Percentiles rank a stretch among this genome's conserved stretches.
These are phyloP conservation scores for Philaethria dido DNA, from an alignment of 2,888 invertebrate genomes.

Conservation along the genomic window DNA sequence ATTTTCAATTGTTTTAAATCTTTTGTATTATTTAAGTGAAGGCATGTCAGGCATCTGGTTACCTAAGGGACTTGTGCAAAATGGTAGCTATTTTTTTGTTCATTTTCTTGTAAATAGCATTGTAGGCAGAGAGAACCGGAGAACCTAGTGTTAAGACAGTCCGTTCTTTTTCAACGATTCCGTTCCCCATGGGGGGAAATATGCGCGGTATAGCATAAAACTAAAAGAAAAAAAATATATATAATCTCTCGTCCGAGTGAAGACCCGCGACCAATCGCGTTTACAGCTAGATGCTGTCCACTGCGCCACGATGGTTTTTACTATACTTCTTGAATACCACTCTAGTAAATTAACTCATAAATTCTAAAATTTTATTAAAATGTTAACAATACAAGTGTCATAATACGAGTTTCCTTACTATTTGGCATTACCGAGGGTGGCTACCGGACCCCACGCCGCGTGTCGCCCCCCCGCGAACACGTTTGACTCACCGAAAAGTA, in stretches of 20 bases:
- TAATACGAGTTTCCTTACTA: background rate
- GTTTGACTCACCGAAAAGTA: conserved; percentile 28
- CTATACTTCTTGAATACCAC: too few species aligned
- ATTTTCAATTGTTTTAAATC: conserved; percentile 25
- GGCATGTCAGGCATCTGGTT: conserved; percentile 25
- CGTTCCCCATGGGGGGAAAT: too few species aligned
- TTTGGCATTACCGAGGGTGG: background rate
- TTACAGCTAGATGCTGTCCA: too few species aligned
- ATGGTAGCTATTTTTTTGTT: background rate
- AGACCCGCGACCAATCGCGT: too few species aligned
- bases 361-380: background rate
- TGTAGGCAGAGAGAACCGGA: background rate
- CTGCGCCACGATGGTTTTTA: too few species aligned
- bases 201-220: too few species aligned
- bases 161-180: too few species aligned
- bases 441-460: conserved; percentile 26
- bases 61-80: conserved; percentile 5
- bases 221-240: too few species aligned
- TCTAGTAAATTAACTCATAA: too few species aligned
- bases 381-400: background rate
- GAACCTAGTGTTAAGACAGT: background rate
- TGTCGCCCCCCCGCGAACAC: conserved; percentile 24
- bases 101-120: background rate
- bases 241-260: too few species aligned
- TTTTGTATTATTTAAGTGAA: conserved; percentile 20